phyloP scores from a whole-genome alignment of 2,113 vertebrate species.

The Zapus hudsonius region DNA sequence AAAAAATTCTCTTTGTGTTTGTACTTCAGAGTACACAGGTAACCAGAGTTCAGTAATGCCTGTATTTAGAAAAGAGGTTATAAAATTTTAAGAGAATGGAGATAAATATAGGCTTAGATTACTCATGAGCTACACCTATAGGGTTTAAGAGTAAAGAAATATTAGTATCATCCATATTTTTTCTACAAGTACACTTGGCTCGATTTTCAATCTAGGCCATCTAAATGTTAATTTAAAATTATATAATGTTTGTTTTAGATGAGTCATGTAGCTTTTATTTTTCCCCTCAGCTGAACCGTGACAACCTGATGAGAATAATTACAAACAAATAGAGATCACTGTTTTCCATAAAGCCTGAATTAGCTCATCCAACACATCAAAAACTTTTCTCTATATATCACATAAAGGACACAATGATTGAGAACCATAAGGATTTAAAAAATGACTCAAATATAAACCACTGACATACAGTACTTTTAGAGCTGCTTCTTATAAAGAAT shows the following conservation, averaged over 20 bases:
- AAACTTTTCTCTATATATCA: background rate
- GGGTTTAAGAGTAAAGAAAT: background rate
- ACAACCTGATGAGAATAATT: background rate
- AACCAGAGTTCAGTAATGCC: background rate
- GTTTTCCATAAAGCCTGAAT: background rate
- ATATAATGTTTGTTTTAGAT: constrained; percentile 23
- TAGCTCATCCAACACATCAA: background rate
- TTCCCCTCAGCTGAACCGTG: constrained; percentile 8
- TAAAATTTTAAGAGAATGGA: background rate
- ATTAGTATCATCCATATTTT: background rate
- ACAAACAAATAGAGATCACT: background rate
- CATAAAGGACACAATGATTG: background rate
- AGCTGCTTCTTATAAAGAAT: background rate
- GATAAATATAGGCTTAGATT: background rate
- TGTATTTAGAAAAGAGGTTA: background rate
- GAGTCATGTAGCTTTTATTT: background rate
- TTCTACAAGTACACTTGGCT: background rate
- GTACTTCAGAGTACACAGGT: background rate
- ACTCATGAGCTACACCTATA: background rate
- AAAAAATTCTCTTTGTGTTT: constrained; percentile 20
- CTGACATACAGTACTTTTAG: background rate
- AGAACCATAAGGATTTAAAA: background rate
- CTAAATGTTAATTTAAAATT: constrained; percentile 15
- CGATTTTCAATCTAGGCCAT: background rate
- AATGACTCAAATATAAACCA: background rate